Base-by-base conservation (phyloP, 92 coral and sea anemone species). In the Virgularia gustaviana region DNA sequence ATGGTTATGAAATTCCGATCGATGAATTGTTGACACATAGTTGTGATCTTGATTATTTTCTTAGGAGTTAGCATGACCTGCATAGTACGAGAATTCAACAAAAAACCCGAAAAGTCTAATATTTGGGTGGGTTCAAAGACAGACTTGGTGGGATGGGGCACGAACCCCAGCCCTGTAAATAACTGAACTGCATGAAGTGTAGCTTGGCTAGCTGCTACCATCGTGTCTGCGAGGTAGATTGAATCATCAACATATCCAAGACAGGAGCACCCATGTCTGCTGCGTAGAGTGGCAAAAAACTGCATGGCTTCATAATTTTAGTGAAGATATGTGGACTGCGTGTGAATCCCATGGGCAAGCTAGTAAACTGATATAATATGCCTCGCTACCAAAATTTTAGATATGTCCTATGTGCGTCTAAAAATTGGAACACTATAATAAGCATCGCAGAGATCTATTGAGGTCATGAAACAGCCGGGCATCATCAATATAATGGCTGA, bases 291-390 rank as follows among this genome's bases (percentile, higher is more conserved):
- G 6, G 83, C 72, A 64, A 77, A 12, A 82, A 77, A 27, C n/a
- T n/a, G n/a, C n/a, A n/a, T n/a, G 86, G 82, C 70, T 82, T 76
- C 63, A 82, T 30, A 13, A 76, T 71, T 57, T 82, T 76, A 16
- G 86, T 76, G 57, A 82, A 82, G 52, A 76, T 65, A 16, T 73
- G 78, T 13, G 83, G 83, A 44, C 78, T 77, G 51, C 87, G 76
- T 43, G 87, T 55, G 25, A 82, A 47, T 4, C 87, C 87, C 73
- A 82, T 45, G 1, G 76, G 85, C 49, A 80, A 53, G 31, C 74
- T 58, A 41, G 30, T 51, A 36, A 82, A 82, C 57, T 77, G 78
- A 55, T 23, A 70, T 11, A 76, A 71, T 62, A 16, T 29, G 2
- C 80, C 63, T 34, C 43, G 49, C 75, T 75, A 80, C 19, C 35